These are phyloP conservation scores for Struthio camelus DNA, from an alignment of 2,113 vertebrate genomes.

Conservation along the genomic window DNA sequence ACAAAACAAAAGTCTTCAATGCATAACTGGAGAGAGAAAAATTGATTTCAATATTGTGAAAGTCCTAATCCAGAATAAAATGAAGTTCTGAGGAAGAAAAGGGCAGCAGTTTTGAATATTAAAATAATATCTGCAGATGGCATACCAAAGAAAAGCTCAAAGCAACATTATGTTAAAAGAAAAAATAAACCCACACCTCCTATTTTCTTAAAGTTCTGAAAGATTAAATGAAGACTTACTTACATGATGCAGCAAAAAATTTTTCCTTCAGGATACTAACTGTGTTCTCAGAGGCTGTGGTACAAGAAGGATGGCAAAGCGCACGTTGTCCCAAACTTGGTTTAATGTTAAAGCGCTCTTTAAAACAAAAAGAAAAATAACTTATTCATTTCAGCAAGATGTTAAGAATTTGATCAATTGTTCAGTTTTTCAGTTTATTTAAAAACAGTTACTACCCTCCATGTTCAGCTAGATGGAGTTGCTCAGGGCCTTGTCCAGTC, in stretches of 20 bases:
- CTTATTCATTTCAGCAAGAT: neutral
- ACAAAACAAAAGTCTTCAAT: neutral
- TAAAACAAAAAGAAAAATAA: slow-evolving; percentile 10
- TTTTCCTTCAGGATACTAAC: neutral
- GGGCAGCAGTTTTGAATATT: neutral
- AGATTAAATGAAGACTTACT: neutral
- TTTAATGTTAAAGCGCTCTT: slow-evolving; percentile 77
- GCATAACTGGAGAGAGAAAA: neutral
- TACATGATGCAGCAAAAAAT: neutral
- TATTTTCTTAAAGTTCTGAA: neutral
- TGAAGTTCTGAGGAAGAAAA: neutral
- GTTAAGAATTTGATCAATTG: neutral
- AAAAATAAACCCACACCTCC: neutral
- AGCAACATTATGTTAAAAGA: neutral
- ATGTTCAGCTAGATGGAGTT: too few relatives aligned
- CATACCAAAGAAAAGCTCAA: neutral
- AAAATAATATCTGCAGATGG: neutral
- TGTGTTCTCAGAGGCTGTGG: neutral
- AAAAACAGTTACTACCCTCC: neutral
- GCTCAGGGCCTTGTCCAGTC: too few relatives aligned
- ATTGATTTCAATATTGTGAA: neutral
- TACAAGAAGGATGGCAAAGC: slow-evolving; percentile 16
- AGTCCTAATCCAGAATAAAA: neutral
- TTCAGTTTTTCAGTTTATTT: neutral
- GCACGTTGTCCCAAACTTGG: slow-evolving; percentile 66